Percentiles rank a stretch among this genome's conserved stretches.
These are phyloP conservation scores for Gymnoscelis rufifasciata DNA, from an alignment of 2,888 invertebrate species.

Conservation along the genomic window DNA sequence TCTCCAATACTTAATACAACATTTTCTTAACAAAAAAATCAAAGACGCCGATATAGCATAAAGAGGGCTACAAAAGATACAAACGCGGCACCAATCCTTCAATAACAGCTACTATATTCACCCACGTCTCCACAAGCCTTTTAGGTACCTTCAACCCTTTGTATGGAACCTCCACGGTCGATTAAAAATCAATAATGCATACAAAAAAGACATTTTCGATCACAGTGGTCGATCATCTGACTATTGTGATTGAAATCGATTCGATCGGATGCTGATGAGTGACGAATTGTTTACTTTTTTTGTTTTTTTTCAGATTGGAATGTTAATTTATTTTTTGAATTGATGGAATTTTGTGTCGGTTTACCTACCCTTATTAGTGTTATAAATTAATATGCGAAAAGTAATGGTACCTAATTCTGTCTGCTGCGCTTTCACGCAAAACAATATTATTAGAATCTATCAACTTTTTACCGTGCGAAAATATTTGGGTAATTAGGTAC, in stretches of 20 bases:
- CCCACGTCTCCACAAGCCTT: constrained; percentile 28
- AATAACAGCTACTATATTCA: not conserved
- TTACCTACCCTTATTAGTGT: no score
- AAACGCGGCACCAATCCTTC: constrained; percentile 13
- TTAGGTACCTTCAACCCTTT: constrained; percentile 39
- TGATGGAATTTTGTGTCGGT: no score
- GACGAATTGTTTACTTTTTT: constrained; percentile 33
- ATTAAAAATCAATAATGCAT: constrained; percentile 72
- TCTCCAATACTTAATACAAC: no score
- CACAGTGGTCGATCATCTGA: constrained; percentile 71
- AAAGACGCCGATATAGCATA: not conserved
- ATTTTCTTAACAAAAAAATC: no score
- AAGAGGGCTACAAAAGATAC: not conserved
- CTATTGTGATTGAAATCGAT: constrained; percentile 71
- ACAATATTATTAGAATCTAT: no score
- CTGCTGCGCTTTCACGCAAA: no score
- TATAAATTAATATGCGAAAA: no score
- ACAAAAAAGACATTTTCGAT: constrained; percentile 65
- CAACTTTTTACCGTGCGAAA: no score
- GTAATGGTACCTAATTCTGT: no score
- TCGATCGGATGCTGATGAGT: constrained; percentile 58
- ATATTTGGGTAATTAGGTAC: no score
- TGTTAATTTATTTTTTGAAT: constrained; percentile 3
- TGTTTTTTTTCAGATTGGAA: constrained; percentile 9
- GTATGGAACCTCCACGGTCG: constrained; percentile 53